phyloP scores from a whole-genome alignment of 1,140 invertebrate species.

The Latrodectus geometricus region DNA sequence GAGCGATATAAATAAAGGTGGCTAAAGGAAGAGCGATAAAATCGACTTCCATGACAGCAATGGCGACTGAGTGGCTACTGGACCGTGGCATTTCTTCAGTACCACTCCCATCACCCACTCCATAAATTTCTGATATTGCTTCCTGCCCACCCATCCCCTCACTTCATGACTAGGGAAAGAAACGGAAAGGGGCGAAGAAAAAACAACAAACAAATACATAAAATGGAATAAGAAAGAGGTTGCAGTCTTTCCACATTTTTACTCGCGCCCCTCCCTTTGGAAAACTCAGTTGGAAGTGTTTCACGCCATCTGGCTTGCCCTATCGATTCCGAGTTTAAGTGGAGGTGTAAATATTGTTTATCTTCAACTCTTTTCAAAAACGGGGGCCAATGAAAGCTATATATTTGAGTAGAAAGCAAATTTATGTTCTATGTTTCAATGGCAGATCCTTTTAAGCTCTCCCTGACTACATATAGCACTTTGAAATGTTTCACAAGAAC shows the following conservation, averaged over 20 bases:
- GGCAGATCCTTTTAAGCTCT: conserved; percentile 25
- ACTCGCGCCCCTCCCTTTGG: conserved; percentile 35
- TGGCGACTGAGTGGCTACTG: conserved; percentile 21
- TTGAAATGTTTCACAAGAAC: background rate
- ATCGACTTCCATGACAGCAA: conserved; percentile 29
- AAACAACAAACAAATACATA: conserved; percentile 33
- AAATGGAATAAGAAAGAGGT: conserved; percentile 42
- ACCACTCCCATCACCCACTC: conserved; percentile 52
- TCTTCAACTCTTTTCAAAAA: conserved; percentile 43
- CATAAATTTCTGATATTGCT: conserved; percentile 59
- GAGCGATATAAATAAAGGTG: conserved; percentile 41
- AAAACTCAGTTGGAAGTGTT: conserved; percentile 24
- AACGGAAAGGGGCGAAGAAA: background rate
- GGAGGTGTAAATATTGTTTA: conserved; percentile 60
- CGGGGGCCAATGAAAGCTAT: conserved; percentile 38
- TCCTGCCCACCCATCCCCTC: conserved; percentile 11
- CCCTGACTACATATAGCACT: conserved; percentile 27
- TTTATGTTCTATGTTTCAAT: conserved; percentile 35
- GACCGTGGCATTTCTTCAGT: conserved; percentile 27
- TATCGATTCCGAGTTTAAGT: conserved; percentile 37
- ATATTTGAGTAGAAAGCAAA: conserved; percentile 48
- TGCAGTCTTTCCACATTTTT: conserved; percentile 18
- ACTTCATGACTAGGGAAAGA: background rate
- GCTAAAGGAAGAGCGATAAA: conserved; percentile 34
- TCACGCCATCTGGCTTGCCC: conserved; percentile 47